Conservation (phyloP, 1,140 invertebrate genomes). For the Lineus longissimus region DNA sequence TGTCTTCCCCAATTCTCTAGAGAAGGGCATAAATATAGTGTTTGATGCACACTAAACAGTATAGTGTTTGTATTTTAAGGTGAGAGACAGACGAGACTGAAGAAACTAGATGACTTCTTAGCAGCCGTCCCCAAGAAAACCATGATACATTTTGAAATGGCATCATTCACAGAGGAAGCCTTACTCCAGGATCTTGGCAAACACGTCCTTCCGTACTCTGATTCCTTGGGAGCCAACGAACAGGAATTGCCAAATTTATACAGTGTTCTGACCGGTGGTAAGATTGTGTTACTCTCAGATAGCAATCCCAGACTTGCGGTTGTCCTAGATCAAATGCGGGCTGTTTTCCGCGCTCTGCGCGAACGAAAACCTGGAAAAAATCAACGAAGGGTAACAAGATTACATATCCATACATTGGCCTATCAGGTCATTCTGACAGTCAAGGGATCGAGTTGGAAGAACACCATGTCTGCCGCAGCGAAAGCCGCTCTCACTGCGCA, state of each 20-base stretch:
- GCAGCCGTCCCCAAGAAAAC: constrained; percentile 60
- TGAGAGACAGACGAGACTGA: constrained; percentile 62
- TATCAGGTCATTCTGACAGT: constrained; percentile 79
- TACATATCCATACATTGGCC: constrained; percentile 83
- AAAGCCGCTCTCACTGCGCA: constrained; percentile 81
- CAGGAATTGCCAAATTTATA: constrained; percentile 77
- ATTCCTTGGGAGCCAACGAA: constrained; percentile 89
- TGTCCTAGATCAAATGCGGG: constrained; percentile 79
- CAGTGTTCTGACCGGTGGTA: constrained; percentile 61
- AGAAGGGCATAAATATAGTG: too few relatives aligned
- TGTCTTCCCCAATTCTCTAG: too few relatives aligned
- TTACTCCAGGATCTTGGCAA: constrained; percentile 67
- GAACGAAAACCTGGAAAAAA: constrained; percentile 29
- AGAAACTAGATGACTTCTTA: constrained; percentile 68
- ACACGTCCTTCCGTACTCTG: constrained; percentile 69
- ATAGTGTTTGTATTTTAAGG: constrained; percentile 55
- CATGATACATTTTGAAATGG: constrained; percentile 82
- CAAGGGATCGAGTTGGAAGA: constrained; percentile 58
- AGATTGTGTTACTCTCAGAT: constrained; percentile 72
- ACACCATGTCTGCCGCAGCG: constrained; percentile 73
- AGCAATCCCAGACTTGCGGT: constrained; percentile 75
- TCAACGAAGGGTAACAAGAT: constrained; percentile 65
- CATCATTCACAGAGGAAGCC: constrained; percentile 72
- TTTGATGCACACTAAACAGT: too few relatives aligned
- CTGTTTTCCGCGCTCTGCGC: constrained; percentile 60